Percentiles rank a stretch among this genome's conserved stretches.
These are phyloP conservation scores for Pachyramphus minor DNA, from an alignment of 2,113 vertebrate species.

Conservation along the genomic window DNA sequence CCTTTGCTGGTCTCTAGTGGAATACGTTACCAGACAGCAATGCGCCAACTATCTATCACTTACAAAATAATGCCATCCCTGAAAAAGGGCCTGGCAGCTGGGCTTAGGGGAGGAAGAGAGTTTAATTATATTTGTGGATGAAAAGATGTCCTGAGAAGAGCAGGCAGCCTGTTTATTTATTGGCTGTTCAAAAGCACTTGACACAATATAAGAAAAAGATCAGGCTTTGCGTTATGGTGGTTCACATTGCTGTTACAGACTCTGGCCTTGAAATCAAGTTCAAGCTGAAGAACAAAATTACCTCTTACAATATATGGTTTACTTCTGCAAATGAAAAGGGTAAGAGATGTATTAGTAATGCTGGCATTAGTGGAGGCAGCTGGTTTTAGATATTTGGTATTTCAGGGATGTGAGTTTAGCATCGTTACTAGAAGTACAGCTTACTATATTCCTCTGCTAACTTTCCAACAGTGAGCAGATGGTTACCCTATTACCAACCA, in stretches of 20 bases:
- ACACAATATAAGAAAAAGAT: neutral
- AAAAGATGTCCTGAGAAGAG: constrained; percentile 28
- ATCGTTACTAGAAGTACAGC: constrained; percentile 62
- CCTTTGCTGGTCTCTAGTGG: neutral
- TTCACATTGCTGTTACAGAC: neutral
- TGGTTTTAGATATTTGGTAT: constrained; percentile 75
- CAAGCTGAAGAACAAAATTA: constrained; percentile 30
- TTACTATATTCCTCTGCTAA: constrained; percentile 67
- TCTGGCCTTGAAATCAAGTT: constrained; percentile 46
- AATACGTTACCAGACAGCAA: constrained; percentile 41
- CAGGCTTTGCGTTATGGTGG: neutral
- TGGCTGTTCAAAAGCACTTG: constrained; percentile 30
- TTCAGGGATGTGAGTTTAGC: constrained; percentile 61
- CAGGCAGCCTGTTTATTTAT: constrained; percentile 51
- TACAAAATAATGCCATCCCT: constrained; percentile 45
- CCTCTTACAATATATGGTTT: constrained; percentile 31
- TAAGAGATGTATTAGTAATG: constrained; percentile 47
- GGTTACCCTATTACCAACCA: constrained; percentile 75
- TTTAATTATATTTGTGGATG: constrained; percentile 51
- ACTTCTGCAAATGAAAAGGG: constrained; percentile 59
- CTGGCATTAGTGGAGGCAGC: constrained; percentile 64
- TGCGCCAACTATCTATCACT: constrained; percentile 39
- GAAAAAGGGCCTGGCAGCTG: neutral
- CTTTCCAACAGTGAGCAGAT: constrained; percentile 74
- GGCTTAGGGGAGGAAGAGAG: neutral